Percentiles rank a stretch among this genome's conserved stretches.
These are phyloP conservation scores for Phrynocephalus vlangalii DNA, from an alignment of 2,797 vertebrate species.

Conservation along the genomic window DNA sequence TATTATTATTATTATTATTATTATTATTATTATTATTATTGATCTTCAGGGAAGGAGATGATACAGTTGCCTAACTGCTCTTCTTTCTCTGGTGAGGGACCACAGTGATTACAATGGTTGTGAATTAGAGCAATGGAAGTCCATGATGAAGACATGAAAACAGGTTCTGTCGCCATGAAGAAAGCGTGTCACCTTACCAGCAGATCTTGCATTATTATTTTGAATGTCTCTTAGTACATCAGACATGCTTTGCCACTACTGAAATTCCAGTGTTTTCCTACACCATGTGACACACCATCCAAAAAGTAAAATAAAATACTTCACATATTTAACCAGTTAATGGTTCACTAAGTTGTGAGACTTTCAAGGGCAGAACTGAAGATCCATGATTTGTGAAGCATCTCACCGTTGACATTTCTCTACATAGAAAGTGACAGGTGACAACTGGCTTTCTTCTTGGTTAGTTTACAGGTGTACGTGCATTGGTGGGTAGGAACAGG, in stretches of 20 bases:
- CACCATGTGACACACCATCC: not conserved
- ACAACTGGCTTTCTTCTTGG: constrained; percentile 41
- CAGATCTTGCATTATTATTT: rapidly evolving
- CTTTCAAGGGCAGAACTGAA: constrained; percentile 2
- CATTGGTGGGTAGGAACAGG: not conserved
- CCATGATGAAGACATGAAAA: not conserved
- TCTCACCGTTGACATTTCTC: constrained; percentile 28
- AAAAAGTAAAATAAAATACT: not conserved
- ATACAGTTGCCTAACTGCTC: no score
- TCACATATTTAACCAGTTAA: constrained; percentile 33
- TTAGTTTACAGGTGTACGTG: constrained; percentile 45
- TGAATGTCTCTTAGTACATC: rapidly evolving
- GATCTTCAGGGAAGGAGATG: not conserved
- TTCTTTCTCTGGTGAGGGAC: not conserved
- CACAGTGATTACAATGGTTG: not conserved
- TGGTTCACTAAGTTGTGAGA: constrained; percentile 14
- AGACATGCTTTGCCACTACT: not conserved
- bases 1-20: no score
- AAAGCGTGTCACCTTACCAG: not conserved
- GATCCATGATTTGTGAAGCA: constrained; percentile 29
- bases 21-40: not conserved
- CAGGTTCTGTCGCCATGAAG: not conserved
- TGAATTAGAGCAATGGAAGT: not conserved
- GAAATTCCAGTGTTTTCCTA: not conserved
- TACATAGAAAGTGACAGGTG: constrained; percentile 48